phyloP scores from a whole-genome alignment of 2,113 vertebrate genomes.

The Anolis sagrei region DNA sequence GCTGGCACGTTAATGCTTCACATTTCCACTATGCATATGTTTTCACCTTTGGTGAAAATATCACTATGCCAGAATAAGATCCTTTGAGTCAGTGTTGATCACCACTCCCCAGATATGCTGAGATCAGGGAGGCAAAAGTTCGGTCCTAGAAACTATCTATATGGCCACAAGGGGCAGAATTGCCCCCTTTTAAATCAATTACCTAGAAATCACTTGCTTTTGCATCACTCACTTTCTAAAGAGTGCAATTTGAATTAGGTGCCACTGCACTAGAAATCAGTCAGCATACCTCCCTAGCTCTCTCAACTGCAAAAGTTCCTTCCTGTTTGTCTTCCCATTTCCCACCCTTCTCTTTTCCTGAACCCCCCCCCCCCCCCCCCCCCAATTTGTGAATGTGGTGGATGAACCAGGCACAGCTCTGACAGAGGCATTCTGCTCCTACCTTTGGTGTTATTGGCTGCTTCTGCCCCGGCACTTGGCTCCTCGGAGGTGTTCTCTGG shows the following conservation, averaged over 20 bases:
- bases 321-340: neutral
- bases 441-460: conserved; percentile 34
- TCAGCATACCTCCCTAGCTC: neutral
- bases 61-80: neutral
- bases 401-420: too few species aligned
- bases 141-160: neutral
- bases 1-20: too few species aligned
- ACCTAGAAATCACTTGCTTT: too few species aligned
- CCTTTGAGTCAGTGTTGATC: too few species aligned
- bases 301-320: neutral
- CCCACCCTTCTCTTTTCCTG: neutral
- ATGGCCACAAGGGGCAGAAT: neutral
- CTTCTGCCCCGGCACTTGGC: conserved; percentile 18
- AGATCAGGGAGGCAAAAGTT: neutral
- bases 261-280: neutral
- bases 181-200: neutral
- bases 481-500: neutral
- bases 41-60: neutral
- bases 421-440: neutral
- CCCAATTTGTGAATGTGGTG: too few species aligned
- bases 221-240: neutral
- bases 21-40: too few species aligned
- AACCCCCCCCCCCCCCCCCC: too few species aligned
- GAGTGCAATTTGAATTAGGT: too few species aligned
- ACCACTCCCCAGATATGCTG: neutral